Evolutionary conservation across 2,888 invertebrate species (phyloP).

Genomic region (Sarcophaga rosellei): DNA sequence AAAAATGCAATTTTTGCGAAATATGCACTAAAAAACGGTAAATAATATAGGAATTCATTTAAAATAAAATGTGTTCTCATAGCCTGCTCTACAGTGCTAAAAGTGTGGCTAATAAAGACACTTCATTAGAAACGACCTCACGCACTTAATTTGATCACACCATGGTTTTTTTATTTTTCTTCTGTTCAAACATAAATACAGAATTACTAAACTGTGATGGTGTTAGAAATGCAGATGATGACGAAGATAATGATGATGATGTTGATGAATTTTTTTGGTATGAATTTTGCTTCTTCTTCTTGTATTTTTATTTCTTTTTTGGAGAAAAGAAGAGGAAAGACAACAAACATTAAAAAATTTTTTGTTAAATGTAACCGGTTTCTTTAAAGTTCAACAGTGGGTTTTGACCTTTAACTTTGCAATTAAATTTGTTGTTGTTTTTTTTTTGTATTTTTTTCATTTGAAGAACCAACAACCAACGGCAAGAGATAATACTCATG

Average conservation of each 20-base stretch:
- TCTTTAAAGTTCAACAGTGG: slow-evolving; percentile 57
- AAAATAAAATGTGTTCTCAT: no score
- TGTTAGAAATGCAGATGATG: neutral
- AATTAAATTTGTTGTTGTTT: slow-evolving; percentile 51
- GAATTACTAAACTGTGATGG: neutral
- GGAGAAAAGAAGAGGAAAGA: no score
- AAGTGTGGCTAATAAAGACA: slow-evolving; percentile 17
- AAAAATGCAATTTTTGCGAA: no score
- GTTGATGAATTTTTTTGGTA: neutral
- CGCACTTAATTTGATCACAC: slow-evolving; percentile 27
- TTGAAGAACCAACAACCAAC: slow-evolving; percentile 11
- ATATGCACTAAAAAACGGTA: no score
- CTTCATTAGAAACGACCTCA: slow-evolving; percentile 53
- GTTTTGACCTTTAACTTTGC: slow-evolving; percentile 64
- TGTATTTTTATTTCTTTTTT: neutral
- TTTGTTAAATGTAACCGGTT: slow-evolving; percentile 59
- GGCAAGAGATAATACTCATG: neutral
- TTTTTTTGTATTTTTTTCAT: slow-evolving; percentile 2
- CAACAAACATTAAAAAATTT: slow-evolving; percentile 22
- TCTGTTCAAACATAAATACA: neutral
- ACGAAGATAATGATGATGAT: slow-evolving; percentile 1
- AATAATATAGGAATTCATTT: no score
- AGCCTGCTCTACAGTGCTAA: no score
- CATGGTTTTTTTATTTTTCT: neutral
- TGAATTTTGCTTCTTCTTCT: neutral